These are phyloP conservation scores for Piaya cayana DNA, from an alignment of 2,113 vertebrate species.

Conservation along the genomic window DNA sequence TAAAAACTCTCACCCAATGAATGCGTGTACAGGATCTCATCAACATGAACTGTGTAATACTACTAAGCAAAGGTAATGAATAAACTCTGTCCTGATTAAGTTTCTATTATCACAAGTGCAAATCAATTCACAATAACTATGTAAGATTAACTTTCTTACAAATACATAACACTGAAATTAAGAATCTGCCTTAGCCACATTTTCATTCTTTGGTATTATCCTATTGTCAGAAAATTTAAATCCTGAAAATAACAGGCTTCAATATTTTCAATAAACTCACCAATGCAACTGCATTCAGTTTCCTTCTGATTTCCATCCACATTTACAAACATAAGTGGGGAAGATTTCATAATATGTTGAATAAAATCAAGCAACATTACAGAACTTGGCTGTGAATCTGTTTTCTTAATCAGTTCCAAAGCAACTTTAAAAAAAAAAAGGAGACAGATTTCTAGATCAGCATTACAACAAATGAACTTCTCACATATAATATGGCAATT, in stretches of 20 bases:
- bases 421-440: slow-evolving; percentile 80
- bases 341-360: slow-evolving; percentile 96
- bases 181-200: background rate
- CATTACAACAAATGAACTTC: background rate
- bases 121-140: background rate
- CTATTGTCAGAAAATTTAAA: background rate
- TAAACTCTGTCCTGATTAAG: background rate
- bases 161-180: rapidly evolving
- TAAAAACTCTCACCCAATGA: background rate
- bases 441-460: background rate
- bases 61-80: background rate
- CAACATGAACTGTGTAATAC: rapidly evolving
- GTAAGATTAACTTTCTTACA: background rate
- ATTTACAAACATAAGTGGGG: slow-evolving; percentile 93
- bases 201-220: background rate
- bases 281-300: slow-evolving; percentile 78
- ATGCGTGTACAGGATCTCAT: background rate
- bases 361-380: slow-evolving; percentile 98
- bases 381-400: slow-evolving; percentile 89
- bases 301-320: slow-evolving; percentile 80
- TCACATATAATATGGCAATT: background rate
- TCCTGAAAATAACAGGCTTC: background rate
- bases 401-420: slow-evolving; percentile 91
- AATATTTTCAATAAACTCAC: slow-evolving; percentile 70
- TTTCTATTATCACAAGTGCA: background rate